phyloP scores from a whole-genome alignment of 2,888 invertebrate species.

The Leucoma salicis region DNA sequence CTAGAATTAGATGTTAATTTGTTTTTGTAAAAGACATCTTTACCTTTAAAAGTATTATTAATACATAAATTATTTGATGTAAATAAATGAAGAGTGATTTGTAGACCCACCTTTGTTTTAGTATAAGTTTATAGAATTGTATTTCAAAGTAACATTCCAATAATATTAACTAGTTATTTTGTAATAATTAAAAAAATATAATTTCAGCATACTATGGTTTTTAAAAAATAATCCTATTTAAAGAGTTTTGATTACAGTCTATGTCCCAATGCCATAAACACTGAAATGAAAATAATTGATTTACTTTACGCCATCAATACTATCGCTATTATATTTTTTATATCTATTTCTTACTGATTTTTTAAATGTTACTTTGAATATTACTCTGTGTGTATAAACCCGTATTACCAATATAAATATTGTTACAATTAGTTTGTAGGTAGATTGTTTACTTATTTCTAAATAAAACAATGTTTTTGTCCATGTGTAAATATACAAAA shows the following conservation, averaged over 20 bases:
- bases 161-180: no score
- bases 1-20: conserved; percentile 33
- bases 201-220: no score
- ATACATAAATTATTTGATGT: conserved; percentile 16
- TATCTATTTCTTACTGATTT: background rate
- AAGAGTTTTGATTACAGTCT: no score
- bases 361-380: conserved; percentile 15
- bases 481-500: conserved; percentile 62
- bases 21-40: conserved; percentile 61
- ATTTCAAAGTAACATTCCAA: conserved; percentile 18
- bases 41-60: conserved; percentile 71
- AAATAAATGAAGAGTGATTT: conserved; percentile 19
- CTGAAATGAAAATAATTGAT: no score
- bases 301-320: no score
- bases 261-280: no score
- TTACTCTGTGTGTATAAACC: conserved; percentile 23
- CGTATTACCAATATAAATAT: conserved; percentile 24
- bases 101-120: background rate
- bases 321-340: no score
- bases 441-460: conserved; percentile 40
- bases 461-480: conserved; percentile 46
- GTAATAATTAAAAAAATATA: no score
- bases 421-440: conserved; percentile 25
- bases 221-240: no score
- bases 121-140: conserved; percentile 11